Conservation (phyloP, 2,113 vertebrate species). For the Dendrocopos noguchii region DNA sequence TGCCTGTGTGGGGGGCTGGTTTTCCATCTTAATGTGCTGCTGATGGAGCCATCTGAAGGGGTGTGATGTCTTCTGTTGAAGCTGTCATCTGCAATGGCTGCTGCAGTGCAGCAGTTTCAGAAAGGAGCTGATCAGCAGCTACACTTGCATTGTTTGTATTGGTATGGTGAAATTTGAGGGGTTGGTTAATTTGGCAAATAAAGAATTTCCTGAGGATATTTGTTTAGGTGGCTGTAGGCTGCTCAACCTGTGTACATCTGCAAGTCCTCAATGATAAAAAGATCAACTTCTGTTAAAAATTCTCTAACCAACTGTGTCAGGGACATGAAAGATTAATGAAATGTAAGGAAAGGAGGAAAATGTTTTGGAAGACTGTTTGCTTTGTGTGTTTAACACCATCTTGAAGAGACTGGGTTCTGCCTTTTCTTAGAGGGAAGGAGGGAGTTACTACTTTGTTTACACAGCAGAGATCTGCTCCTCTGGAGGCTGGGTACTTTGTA, state of each 20-base stretch:
- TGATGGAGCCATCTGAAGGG: background rate
- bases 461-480: background rate
- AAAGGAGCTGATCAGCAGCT: background rate
- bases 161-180: background rate
- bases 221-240: background rate
- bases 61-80: background rate
- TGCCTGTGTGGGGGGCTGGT: accelerated
- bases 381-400: background rate
- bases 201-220: background rate
- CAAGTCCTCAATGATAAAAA: background rate
- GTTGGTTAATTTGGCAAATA: background rate
- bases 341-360: conserved; percentile 15
- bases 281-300: background rate
- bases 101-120: background rate
- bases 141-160: background rate
- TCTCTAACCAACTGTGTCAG: conserved; percentile 27
- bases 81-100: background rate
- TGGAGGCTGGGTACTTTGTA: background rate
- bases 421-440: background rate
- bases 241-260: background rate
- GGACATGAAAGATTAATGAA: conserved; percentile 36
- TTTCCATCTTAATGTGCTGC: background rate
- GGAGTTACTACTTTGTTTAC: background rate
- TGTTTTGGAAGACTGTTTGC: conserved; percentile 22
- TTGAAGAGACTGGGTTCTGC: background rate